phyloP scores from a whole-genome alignment of 2,888 invertebrate genomes.

The Herminia tarsipennalis region DNA sequence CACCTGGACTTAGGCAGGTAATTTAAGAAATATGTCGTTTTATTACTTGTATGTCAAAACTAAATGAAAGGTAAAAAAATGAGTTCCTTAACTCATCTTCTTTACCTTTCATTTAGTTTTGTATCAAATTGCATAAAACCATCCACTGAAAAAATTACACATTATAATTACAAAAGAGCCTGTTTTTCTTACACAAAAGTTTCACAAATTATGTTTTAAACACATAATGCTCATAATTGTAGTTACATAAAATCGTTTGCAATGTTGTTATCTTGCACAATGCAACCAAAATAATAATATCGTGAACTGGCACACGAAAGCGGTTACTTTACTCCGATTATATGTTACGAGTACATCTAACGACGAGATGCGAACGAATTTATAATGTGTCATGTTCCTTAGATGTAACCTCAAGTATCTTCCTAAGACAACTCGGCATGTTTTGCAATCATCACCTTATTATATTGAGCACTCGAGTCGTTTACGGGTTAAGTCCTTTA shows the following conservation, averaged over 20 bases:
- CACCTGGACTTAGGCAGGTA: too few relatives aligned
- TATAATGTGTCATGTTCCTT: slow-evolving; percentile 10
- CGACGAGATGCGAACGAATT: slow-evolving; percentile 1
- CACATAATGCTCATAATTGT: slow-evolving; percentile 27
- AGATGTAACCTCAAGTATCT: not conserved
- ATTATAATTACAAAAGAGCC: slow-evolving; percentile 12
- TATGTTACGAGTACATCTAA: slow-evolving; percentile 9
- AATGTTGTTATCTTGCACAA: slow-evolving; percentile 34
- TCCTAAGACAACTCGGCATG: not conserved
- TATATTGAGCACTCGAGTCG: too few relatives aligned
- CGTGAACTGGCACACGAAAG: slow-evolving; percentile 25
- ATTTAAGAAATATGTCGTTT: too few relatives aligned
- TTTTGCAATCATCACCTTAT: slow-evolving; percentile 1
- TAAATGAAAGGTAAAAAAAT: too few relatives aligned
- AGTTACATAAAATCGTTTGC: slow-evolving; percentile 24
- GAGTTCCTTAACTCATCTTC: too few relatives aligned
- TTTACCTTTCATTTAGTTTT: too few relatives aligned
- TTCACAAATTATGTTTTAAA: slow-evolving; percentile 27
- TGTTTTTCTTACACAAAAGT: slow-evolving; percentile 13
- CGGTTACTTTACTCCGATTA: slow-evolving; percentile 31
- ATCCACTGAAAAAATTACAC: too few relatives aligned
- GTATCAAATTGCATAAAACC: too few relatives aligned
- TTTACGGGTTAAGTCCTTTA: too few relatives aligned
- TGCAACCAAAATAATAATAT: slow-evolving; percentile 21
- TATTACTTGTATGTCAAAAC: too few relatives aligned